Evolutionary conservation across 1,140 invertebrate species (phyloP).

Genomic region (Diabrotica undecimpunctata): DNA sequence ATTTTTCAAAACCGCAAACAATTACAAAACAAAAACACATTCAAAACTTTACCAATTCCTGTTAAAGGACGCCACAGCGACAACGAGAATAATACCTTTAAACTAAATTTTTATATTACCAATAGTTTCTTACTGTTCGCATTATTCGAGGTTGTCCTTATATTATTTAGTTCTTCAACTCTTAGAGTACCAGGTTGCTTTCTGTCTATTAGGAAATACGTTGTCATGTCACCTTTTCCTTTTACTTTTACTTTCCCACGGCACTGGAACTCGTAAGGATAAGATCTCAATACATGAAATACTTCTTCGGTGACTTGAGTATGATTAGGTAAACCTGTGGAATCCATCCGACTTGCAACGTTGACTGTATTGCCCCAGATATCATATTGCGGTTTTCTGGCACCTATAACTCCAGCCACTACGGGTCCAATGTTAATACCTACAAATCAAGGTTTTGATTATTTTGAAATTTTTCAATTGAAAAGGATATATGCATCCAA

Average conservation of each 20-base stretch:
- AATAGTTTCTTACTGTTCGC: conserved; percentile 24
- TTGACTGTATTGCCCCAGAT: conserved; percentile 97
- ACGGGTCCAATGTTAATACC: conserved; percentile 89
- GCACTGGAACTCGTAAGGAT: conserved; percentile 75
- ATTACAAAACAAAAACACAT: no score
- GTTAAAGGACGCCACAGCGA: not conserved
- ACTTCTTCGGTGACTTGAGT: conserved; percentile 85
- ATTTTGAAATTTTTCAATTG: not conserved
- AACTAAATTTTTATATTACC: conserved; percentile 6
- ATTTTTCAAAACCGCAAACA: no score
- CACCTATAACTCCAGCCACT: conserved; percentile 91
- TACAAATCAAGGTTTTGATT: conserved; percentile 39
- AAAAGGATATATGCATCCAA: not conserved
- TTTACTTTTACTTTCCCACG: conserved; percentile 87
- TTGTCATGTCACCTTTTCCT: conserved; percentile 91
- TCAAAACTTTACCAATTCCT: not conserved
- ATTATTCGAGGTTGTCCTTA: conserved; percentile 35
- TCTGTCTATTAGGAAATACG: conserved; percentile 79
- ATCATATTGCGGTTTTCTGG: conserved; percentile 91
- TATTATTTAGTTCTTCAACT: conserved; percentile 52
- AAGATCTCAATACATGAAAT: conserved; percentile 65
- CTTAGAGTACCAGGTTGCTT: conserved; percentile 57
- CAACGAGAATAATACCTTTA: not conserved
- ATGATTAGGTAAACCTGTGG: conserved; percentile 78
- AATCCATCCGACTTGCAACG: conserved; percentile 87